These are phyloP conservation scores for Centropristis striata DNA, from an alignment of 2,113 vertebrate species.

Conservation along the genomic window DNA sequence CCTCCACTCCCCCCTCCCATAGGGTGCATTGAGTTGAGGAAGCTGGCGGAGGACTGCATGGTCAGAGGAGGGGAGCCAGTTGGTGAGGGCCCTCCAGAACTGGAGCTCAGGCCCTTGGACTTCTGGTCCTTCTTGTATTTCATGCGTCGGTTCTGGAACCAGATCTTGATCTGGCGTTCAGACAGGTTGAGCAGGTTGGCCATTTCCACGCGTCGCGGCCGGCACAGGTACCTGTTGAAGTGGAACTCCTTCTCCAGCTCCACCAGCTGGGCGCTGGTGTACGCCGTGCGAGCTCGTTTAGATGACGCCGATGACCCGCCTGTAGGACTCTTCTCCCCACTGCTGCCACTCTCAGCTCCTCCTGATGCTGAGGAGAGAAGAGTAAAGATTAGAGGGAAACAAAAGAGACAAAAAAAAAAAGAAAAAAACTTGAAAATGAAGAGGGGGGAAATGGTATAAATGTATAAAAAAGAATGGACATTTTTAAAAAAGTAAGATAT, in stretches of 20 bases:
- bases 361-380: constrained; percentile 64
- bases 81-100: constrained; percentile 94
- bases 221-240: constrained; percentile 97
- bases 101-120: constrained; percentile 94
- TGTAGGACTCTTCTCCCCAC: constrained; percentile 95
- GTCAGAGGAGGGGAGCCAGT: constrained; percentile 94
- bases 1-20: constrained; percentile 87
- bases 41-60: constrained; percentile 94
- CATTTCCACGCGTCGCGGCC: constrained; percentile 96
- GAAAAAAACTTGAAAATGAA: background rate
- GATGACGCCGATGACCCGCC: constrained; percentile 91
- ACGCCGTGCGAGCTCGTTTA: constrained; percentile 97
- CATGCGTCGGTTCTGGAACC: constrained; percentile 99
- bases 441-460: background rate
- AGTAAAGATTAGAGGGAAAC: background rate
- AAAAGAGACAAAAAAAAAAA: background rate
- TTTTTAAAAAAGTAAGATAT: background rate
- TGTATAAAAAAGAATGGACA: background rate
- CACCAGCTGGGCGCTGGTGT: constrained; percentile 97
- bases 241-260: constrained; percentile 92
- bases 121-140: constrained; percentile 99
- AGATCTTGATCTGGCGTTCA: constrained; percentile 98
- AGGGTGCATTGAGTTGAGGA: constrained; percentile 94
- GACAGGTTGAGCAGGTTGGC: constrained; percentile 97
- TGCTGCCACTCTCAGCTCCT: constrained; percentile 90